These are phyloP conservation scores for Strigamia crassipes DNA, from an alignment of 2,888 invertebrate genomes.

Conservation along the genomic window DNA sequence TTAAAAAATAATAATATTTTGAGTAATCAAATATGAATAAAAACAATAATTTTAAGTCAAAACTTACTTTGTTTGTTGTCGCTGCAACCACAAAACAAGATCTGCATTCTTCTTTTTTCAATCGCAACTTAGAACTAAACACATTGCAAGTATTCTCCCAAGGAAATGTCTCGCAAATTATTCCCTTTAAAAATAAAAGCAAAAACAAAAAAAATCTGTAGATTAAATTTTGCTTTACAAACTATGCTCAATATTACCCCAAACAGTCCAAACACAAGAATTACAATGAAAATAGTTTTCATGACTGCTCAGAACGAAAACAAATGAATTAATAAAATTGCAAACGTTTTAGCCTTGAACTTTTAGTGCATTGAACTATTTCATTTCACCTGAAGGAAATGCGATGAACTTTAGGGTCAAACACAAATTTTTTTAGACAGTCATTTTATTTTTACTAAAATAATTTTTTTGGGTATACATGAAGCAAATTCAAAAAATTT, in stretches of 20 bases:
- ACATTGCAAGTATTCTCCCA: neutral
- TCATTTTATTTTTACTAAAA: too few species aligned
- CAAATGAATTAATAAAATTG: neutral
- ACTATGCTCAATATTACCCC: neutral
- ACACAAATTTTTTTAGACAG: neutral
- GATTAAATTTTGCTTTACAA: neutral
- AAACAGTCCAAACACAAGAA: neutral
- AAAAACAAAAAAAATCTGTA: neutral
- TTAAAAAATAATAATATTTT: neutral
- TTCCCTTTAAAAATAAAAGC: neutral
- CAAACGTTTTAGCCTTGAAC: neutral
- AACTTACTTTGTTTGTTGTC: neutral
- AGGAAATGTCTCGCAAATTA: neutral
- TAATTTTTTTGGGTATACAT: too few species aligned
- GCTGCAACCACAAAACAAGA: neutral
- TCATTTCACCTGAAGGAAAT: neutral
- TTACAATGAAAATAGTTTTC: neutral
- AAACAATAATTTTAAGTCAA: neutral
- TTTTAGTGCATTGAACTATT: neutral
- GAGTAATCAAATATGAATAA: neutral
- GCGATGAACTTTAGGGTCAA: neutral
- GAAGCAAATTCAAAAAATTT: too few species aligned
- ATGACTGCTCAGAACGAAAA: neutral
- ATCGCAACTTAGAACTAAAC: neutral
- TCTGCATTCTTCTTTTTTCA: conserved; percentile 4